A percentile compares a stretch with the other conserved stretches of the same genome.
Evolutionary conservation across 2,888 invertebrate genomes (phyloP).

Genomic region (Lordiphosa andalusiaca): DNA sequence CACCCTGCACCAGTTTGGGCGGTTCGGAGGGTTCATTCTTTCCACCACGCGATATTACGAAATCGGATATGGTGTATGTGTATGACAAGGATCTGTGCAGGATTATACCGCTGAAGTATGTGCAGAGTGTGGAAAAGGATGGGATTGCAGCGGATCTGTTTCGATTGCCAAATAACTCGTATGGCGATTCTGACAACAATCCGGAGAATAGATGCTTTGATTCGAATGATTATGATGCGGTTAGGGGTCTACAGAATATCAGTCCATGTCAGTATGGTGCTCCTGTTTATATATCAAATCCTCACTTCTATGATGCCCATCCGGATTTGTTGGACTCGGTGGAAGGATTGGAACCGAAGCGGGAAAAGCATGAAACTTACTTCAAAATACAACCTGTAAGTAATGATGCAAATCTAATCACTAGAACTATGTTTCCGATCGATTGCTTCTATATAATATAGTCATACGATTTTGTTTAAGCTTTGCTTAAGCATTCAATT

Average conservation of each 20-base stretch:
- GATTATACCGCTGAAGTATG: conserved; percentile 87
- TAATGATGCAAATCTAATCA: too few relatives aligned
- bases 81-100: conserved; percentile 94
- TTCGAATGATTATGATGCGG: conserved; percentile 84
- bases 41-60: conserved; percentile 87
- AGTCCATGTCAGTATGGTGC: conserved; percentile 94
- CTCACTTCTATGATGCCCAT: conserved; percentile 93
- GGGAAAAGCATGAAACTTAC: conserved; percentile 87
- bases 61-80: conserved; percentile 86
- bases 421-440: too few relatives aligned
- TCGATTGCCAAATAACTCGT: conserved; percentile 86
- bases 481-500: too few relatives aligned
- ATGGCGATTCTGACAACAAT: conserved; percentile 85
- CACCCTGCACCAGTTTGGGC: conserved; percentile 87
- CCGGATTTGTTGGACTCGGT: conserved; percentile 85
- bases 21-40: conserved; percentile 92
- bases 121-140: conserved; percentile 86
- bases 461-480: too few relatives aligned
- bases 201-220: conserved; percentile 88
- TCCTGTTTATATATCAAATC: conserved; percentile 93
- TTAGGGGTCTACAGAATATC: conserved; percentile 90
- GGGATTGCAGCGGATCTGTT: conserved; percentile 88
- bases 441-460: too few relatives aligned
- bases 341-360: conserved; percentile 86
- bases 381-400: conserved; percentile 92